Evolutionary conservation across 2,113 vertebrate genomes (phyloP), one percentile per base, ranked within the genome.

Genomic region (Prionailurus viverrinus): DNA sequence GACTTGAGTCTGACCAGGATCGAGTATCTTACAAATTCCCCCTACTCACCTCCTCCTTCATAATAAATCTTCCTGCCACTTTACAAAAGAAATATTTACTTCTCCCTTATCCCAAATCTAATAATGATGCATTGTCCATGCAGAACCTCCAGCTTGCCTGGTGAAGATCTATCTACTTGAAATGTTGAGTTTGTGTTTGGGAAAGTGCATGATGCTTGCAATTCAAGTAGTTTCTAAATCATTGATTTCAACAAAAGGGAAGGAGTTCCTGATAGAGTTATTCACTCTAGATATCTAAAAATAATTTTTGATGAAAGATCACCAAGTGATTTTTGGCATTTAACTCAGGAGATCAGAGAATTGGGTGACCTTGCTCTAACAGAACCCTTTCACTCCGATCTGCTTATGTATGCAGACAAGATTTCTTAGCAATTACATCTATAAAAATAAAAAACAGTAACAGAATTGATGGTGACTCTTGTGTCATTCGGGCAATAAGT

Each of bases 311-410:
- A 89, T 80, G 53, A 94, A 90, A 91, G 39, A 91, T 55, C 81
- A 91, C 53, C n/a, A 71, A 90, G 45, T 61, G 33, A 90, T 94
- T 85, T 93, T 94, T 94, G 92, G 76, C 95, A 79, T 91, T 93
- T 94, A 95, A 93, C 66, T 93, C 55, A 53, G 41, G 27, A 80
- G 76, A 83, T 84, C 61, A 95, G 58, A 94, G 31, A 78, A 94
- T 18, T 90, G 80, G 73, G 61, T 53, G 63, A 19, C 65, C 61
- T 5, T 66, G 23, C 74, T 92, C 41, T 66, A 81, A 80, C 12
- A 23, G 71, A 92, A 55, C 31, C 25, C 48, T 86, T 65, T 73
- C 71, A 41, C 31, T 69, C 63, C 18, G 78, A 29, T 58, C 55
- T 81, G 33, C 45, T 82, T 78, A 94, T 7, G 3, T 51, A 76